phyloP scores from a whole-genome alignment of 37 sponge, comb jelly and placozoan species.

The Cliona cf. orientalis region DNA sequence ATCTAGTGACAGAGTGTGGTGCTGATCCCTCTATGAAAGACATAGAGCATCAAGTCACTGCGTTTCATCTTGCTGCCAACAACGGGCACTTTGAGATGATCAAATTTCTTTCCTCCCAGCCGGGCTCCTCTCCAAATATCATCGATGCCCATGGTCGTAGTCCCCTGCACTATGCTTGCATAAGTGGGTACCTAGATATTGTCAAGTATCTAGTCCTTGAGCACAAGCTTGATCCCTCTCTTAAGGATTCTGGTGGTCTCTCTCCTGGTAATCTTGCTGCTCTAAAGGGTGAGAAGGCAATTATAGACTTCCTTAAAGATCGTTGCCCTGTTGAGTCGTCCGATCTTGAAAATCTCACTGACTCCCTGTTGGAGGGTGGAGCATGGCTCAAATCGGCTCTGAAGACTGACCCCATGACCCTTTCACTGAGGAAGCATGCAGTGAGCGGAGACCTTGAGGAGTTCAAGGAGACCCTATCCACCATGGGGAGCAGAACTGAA shows the following conservation, averaged over 20 bases:
- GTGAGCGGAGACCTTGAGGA: conserved; percentile 30
- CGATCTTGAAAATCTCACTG: not conserved
- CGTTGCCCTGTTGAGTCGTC: not conserved
- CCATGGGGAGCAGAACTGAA: not conserved
- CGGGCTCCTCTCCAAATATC: conserved; percentile 3
- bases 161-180: conserved; percentile 53
- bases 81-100: conserved; percentile 39
- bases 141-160: conserved; percentile 6
- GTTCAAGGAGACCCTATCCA: conserved; percentile 11
- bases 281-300: conserved; percentile 41
- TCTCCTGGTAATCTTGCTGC: conserved; percentile 67
- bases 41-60: conserved; percentile 15
- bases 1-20: conserved; percentile 21
- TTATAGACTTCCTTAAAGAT: conserved; percentile 30
- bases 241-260: conserved; percentile 30
- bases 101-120: conserved; percentile 31
- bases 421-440: conserved; percentile 20
- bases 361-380: not conserved
- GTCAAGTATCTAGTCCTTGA: conserved; percentile 46
- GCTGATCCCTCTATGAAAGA: conserved; percentile 19
- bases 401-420: not conserved
- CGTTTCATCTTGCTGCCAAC: conserved; percentile 47
- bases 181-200: conserved; percentile 56
- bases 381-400: conserved; percentile 11
- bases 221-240: not conserved